A percentile compares a stretch with the other conserved stretches of the same genome.
Conservation (phyloP, 1,140 invertebrate genomes). For the Dufourea novaeangliae region DNA sequence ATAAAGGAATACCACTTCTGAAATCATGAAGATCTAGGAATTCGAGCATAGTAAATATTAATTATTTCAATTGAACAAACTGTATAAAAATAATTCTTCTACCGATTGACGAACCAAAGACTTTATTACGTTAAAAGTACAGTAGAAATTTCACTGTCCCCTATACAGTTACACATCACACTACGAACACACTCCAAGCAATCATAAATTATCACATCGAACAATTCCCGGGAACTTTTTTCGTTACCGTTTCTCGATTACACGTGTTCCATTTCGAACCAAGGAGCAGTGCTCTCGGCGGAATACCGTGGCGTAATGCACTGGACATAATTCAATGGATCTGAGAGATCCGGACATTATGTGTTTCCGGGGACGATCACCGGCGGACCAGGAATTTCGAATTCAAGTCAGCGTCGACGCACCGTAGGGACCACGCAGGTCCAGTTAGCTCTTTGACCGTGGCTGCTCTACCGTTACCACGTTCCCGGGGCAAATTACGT, state of each 20-base stretch:
- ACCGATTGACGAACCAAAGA: no score
- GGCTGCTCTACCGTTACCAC: not conserved
- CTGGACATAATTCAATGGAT: not conserved
- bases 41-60: no score
- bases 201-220: no score
- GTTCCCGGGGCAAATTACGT: constrained; percentile 24
- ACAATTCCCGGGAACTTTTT: not conserved
- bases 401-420: constrained; percentile 17
- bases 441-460: constrained; percentile 28
- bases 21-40: no score
- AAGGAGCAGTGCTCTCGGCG: constrained; percentile 1
- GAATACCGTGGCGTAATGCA: not conserved
- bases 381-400: constrained; percentile 15
- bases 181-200: no score
- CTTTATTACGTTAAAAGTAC: not conserved
- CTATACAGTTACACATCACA: no score
- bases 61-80: no score
- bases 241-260: not conserved
- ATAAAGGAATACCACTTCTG: no score
- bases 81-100: no score
- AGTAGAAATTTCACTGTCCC: no score
- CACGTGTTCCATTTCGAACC: no score
- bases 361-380: constrained; percentile 12
- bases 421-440: not conserved
- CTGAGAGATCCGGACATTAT: not conserved